Evolutionary conservation across 2,797 vertebrate species (phyloP), one percentile per base, ranked within the genome.

Genomic region (Enteromius fasciolatus): DNA sequence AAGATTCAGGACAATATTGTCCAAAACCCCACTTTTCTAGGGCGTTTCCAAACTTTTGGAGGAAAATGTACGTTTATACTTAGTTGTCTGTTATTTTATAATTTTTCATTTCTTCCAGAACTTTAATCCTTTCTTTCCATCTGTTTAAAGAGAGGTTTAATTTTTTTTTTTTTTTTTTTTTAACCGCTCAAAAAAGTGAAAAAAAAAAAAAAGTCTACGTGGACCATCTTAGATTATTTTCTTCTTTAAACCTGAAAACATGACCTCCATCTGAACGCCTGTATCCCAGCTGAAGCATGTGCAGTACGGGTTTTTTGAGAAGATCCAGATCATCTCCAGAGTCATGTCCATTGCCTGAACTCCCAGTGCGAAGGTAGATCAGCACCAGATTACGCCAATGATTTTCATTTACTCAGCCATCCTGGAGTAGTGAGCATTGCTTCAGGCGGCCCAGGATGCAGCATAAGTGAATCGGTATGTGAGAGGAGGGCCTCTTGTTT

Each of bases 351-450:
- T 39, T 41, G 48, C 31, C 46, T 52, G 31, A 44, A 39, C 44
- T 66, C 44, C 23, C 20, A n/a, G 18, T n/a, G 39, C 4, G 3
- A 23, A 3, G n/a, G 46, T 80, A 80, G 61, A 80, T 80, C 41
- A 84, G 78, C 61, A 48, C 25, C 64, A 74, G 70, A 31, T n/a
- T 41, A 79, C 17, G 0, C n/a, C 12, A 14, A 17, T 78, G 76
- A 12, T 41, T 67, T 69, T 63, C 18, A 72, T 80, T 83, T 86
- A 79, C 66, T 81, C n/a, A 75, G n/a, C 52, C n/a, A 23, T 61
- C 18, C 4, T 33, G 20, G 23, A 52, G 36, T 20, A 57, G 23
- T 9, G 4, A 72, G 54, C 33, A 33, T 33, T 25, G 78, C 39
- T 73, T 9, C n/a, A 36, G 64, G 64, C 23, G 23, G 15, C 44